A percentile compares a stretch with the other conserved stretches of the same genome.
Evolutionary conservation across 2,797 vertebrate species (phyloP).

Genomic region (Hephaestus fuliginosus): DNA sequence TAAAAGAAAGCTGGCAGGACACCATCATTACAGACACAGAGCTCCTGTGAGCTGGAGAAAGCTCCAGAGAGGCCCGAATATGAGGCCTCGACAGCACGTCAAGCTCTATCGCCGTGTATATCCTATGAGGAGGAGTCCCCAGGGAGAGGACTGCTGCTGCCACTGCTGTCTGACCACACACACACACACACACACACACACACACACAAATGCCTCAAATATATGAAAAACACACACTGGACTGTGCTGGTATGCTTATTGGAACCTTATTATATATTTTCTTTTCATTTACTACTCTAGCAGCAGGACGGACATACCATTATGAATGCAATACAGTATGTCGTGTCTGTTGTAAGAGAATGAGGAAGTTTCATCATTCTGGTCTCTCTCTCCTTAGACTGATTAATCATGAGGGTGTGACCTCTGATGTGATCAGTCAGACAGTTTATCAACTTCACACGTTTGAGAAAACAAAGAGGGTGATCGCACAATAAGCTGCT

Average conservation of each 20-base stretch:
- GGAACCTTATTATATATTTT: not conserved
- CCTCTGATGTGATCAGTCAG: not conserved
- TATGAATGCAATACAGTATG: not conserved
- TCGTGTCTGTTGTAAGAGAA: conserved; percentile 1
- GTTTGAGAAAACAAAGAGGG: not conserved
- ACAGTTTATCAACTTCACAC: not conserved
- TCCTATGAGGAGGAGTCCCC: conserved; percentile 44
- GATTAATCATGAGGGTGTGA: conserved; percentile 25
- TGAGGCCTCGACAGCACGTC: conserved; percentile 51
- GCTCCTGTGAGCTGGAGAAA: conserved; percentile 25
- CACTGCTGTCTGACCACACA: conserved; percentile 26
- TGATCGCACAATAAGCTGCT: not conserved
- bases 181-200: conserved; percentile 17
- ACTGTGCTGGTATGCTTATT: not conserved
- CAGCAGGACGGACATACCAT: not conserved
- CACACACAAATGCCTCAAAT: conserved; percentile 7
- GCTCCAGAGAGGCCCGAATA: conserved; percentile 38
- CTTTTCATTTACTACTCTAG: not conserved
- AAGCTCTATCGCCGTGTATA: conserved; percentile 29
- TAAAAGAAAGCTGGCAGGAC: conserved; percentile 11
- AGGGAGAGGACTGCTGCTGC: conserved; percentile 40
- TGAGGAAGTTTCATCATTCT: conserved; percentile 21
- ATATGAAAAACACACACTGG: not conserved
- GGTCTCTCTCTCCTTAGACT: not conserved
- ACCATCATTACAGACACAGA: conserved; percentile 37